A percentile compares a stretch with the other conserved stretches of the same genome.
Conservation (phyloP, 2,113 vertebrate species). For the Erythrocebus patas region DNA sequence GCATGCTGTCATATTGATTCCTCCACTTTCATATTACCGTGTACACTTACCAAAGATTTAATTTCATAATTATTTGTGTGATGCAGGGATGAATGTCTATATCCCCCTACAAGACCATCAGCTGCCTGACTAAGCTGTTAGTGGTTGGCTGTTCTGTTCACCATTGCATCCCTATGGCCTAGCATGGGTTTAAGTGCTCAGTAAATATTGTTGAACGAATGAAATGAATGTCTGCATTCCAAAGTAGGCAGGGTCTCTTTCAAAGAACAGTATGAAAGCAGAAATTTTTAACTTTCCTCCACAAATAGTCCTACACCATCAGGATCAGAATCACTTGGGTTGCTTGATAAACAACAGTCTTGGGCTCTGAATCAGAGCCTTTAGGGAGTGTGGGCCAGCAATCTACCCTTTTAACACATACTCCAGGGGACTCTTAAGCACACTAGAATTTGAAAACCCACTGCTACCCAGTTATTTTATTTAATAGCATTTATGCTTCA, state of each 20-base stretch:
- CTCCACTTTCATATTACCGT: neutral
- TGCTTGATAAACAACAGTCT: neutral
- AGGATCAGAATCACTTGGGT: neutral
- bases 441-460: slow-evolving; percentile 3
- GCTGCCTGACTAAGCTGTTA: neutral
- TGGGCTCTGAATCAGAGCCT: neutral
- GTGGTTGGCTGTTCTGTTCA: neutral
- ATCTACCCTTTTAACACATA: neutral
- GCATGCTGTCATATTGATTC: neutral
- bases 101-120: neutral
- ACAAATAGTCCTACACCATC: neutral
- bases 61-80: slow-evolving; percentile 25
- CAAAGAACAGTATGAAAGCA: neutral
- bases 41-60: neutral
- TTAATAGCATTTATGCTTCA: neutral
- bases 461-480: neutral
- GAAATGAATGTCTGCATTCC: neutral
- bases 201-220: neutral
- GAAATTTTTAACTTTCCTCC: neutral
- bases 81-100: neutral
- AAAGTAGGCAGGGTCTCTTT: neutral
- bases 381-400: neutral
- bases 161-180: neutral
- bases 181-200: neutral
- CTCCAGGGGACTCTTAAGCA: neutral